Evolutionary conservation across 2,888 invertebrate genomes (phyloP).

Genomic region (Chrysolina americana): DNA sequence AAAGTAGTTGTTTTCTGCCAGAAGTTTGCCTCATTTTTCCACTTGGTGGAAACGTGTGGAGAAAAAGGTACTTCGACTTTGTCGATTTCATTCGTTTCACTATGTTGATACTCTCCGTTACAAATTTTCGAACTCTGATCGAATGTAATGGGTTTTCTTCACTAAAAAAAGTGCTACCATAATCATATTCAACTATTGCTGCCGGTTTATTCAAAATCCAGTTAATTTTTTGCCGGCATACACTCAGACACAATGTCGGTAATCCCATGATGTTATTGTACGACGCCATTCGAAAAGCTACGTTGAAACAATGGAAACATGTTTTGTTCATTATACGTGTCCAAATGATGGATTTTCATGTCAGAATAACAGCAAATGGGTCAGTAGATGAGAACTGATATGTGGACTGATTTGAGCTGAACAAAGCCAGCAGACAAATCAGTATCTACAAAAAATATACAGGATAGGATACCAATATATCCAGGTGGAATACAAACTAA

Average conservation of each 20-base stretch:
- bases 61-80: too few species aligned
- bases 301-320: slow-evolving; percentile 54
- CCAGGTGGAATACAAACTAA: too few species aligned
- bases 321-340: slow-evolving; percentile 55
- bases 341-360: slow-evolving; percentile 51
- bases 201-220: neutral
- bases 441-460: neutral
- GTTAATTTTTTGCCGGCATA: neutral
- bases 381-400: neutral
- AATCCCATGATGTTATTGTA: neutral
- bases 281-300: slow-evolving; percentile 28
- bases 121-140: too few species aligned
- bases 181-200: too few species aligned
- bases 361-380: slow-evolving; percentile 4
- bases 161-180: too few species aligned
- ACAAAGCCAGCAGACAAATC: neutral
- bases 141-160: too few species aligned
- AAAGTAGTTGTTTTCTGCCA: too few species aligned
- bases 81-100: too few species aligned
- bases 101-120: too few species aligned
- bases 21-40: too few species aligned
- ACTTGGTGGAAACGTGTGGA: too few species aligned
- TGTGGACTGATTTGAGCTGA: neutral
- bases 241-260: neutral
- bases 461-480: neutral